Percentiles rank a stretch among this genome's conserved stretches.
phyloP scores from a whole-genome alignment of 1,140 invertebrate genomes.

The Mercenaria mercenaria region DNA sequence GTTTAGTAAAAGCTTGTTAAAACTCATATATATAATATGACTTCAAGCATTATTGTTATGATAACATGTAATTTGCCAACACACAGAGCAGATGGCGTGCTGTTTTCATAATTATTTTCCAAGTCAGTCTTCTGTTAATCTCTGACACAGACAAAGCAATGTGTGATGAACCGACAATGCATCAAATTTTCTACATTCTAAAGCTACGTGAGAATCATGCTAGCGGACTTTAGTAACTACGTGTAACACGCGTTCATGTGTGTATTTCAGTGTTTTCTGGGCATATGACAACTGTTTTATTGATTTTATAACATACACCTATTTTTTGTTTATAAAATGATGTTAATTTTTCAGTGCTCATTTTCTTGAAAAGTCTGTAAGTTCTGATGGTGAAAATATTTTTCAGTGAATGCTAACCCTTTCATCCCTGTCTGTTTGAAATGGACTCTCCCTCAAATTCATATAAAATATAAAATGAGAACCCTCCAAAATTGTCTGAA shows the following conservation, averaged over 20 bases:
- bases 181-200: slow-evolving; percentile 24
- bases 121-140: background rate
- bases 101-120: background rate
- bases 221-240: background rate
- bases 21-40: background rate
- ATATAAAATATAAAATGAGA: background rate
- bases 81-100: background rate
- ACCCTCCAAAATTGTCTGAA: background rate
- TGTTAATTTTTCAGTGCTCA: slow-evolving; percentile 18
- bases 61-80: background rate
- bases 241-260: background rate
- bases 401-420: slow-evolving; percentile 10
- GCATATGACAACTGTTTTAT: background rate
- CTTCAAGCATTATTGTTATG: background rate
- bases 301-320: background rate
- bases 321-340: background rate
- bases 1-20: slow-evolving; percentile 5
- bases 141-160: slow-evolving; percentile 1
- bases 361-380: background rate
- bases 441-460: background rate
- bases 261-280: background rate
- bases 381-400: background rate
- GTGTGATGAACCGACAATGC: background rate
- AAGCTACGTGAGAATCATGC: slow-evolving; percentile 1
- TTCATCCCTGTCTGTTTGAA: slow-evolving; percentile 9